phyloP scores from a whole-genome alignment of 2,888 invertebrate species.

The Empis stercorea region DNA sequence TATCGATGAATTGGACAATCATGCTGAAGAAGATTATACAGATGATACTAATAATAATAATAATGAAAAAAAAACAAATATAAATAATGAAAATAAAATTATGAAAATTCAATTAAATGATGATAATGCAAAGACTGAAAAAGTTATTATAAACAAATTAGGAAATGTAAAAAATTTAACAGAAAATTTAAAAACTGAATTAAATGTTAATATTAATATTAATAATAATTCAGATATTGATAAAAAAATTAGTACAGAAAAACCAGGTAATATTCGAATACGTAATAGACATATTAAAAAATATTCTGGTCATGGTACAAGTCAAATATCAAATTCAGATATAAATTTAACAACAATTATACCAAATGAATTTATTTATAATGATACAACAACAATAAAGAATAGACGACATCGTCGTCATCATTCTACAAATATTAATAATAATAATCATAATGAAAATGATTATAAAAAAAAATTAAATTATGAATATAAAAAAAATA shows the following conservation, averaged over 20 bases:
- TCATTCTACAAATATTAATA: constrained; percentile 4
- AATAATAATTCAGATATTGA: no score
- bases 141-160: no score
- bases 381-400: constrained; percentile 1
- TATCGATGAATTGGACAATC: constrained; percentile 27
- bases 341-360: not conserved
- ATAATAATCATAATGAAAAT: constrained; percentile 22
- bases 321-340: no score
- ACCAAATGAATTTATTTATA: not conserved
- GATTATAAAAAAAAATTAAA: constrained; percentile 19
- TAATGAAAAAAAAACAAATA: no score
- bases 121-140: not conserved
- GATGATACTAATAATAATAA: constrained; percentile 10
- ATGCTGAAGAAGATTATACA: constrained; percentile 27
- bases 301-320: no score
- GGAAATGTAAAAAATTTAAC: no score
- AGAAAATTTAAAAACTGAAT: no score
- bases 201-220: no score
- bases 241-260: no score
- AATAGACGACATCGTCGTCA: constrained; percentile 8
- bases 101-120: not conserved
- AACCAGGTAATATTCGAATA: no score
- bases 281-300: no score
- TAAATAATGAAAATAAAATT: no score
- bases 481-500: constrained; percentile 1